Evolutionary conservation across 1,140 invertebrate genomes (phyloP).

Genomic region (Drosophila aff.): DNA sequence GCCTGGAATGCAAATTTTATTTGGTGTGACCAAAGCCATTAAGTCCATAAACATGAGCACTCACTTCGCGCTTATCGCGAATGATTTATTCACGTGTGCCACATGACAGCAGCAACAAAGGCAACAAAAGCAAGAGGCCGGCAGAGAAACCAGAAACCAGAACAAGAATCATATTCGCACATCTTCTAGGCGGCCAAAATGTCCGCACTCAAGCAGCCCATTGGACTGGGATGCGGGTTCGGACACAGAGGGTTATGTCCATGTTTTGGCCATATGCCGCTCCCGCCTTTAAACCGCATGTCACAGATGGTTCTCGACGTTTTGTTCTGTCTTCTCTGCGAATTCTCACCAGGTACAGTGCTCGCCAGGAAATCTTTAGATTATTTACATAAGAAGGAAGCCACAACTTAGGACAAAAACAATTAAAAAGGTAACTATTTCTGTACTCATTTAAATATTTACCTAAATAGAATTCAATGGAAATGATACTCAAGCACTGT

Average conservation of each 20-base stretch:
- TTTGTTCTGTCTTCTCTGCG: neutral
- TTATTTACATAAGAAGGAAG: neutral
- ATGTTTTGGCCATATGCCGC: constrained; percentile 38
- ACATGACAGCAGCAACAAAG: constrained; percentile 37
- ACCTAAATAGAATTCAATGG: too few relatives aligned
- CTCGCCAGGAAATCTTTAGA: neutral
- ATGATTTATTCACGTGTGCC: constrained; percentile 75
- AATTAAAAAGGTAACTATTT: neutral
- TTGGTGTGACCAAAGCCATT: constrained; percentile 52
- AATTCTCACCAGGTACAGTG: constrained; percentile 12
- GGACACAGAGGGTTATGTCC: neutral
- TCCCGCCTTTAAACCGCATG: constrained; percentile 20
- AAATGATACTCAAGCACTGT: too few relatives aligned
- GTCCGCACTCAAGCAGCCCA: constrained; percentile 54
- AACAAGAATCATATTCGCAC: constrained; percentile 29
- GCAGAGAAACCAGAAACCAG: constrained; percentile 21
- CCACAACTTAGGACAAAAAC: too few relatives aligned
- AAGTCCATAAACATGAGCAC: constrained; percentile 58
- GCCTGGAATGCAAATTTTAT: constrained; percentile 48
- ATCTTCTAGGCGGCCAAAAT: constrained; percentile 65
- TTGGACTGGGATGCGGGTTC: neutral
- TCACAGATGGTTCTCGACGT: constrained; percentile 23
- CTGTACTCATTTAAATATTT: too few relatives aligned
- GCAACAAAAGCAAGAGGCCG: constrained; percentile 34
- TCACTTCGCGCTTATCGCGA: constrained; percentile 65